Percentiles rank a stretch among this genome's conserved stretches.
phyloP scores from a whole-genome alignment of 2,888 invertebrate species.

The Erebia epiphron region DNA sequence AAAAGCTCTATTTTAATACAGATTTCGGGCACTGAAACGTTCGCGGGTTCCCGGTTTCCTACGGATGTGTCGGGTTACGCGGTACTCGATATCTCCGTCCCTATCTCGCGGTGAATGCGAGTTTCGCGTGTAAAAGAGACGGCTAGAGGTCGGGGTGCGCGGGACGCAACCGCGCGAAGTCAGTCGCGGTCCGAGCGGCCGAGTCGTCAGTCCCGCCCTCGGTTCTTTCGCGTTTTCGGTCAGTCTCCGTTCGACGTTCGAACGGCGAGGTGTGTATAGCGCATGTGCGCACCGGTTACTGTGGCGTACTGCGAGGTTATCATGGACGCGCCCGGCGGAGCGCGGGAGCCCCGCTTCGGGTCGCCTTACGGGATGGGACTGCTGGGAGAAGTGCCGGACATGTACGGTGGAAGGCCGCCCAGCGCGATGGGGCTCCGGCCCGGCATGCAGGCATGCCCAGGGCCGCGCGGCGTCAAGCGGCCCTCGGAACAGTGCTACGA shows the following conservation, averaged over 20 bases:
- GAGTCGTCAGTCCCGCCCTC: conserved; percentile 82
- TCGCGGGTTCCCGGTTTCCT: conserved; percentile 77
- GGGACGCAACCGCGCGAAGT: conserved; percentile 78
- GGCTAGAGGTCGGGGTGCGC: conserved; percentile 59
- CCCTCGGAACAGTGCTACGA: conserved; percentile 92
- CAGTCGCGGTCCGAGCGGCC: conserved; percentile 84
- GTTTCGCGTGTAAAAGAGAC: conserved; percentile 66
- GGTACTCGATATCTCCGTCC: conserved; percentile 58
- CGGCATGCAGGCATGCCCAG: conserved; percentile 85
- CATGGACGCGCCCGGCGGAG: conserved; percentile 95
- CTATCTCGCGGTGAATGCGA: conserved; percentile 51
- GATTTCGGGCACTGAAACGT: conserved; percentile 78
- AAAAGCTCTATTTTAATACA: conserved; percentile 81
- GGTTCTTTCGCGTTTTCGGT: conserved; percentile 79
- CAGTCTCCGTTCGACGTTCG: conserved; percentile 81
- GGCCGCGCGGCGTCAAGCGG: conserved; percentile 84
- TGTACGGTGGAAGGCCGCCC: conserved; percentile 88
- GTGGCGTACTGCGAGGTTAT: conserved; percentile 85
- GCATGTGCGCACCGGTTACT: conserved; percentile 82
- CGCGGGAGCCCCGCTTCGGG: conserved; percentile 94
- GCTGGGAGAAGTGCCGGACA: conserved; percentile 91
- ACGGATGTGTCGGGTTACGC: conserved; percentile 82
- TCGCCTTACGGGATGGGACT: conserved; percentile 94
- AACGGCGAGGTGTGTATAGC: conserved; percentile 78
- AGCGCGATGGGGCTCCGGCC: conserved; percentile 80